A percentile compares a stretch with the other conserved stretches of the same genome.
These are phyloP conservation scores for Poliocrania exsul DNA, from an alignment of 2,797 vertebrate species.

Conservation along the genomic window DNA sequence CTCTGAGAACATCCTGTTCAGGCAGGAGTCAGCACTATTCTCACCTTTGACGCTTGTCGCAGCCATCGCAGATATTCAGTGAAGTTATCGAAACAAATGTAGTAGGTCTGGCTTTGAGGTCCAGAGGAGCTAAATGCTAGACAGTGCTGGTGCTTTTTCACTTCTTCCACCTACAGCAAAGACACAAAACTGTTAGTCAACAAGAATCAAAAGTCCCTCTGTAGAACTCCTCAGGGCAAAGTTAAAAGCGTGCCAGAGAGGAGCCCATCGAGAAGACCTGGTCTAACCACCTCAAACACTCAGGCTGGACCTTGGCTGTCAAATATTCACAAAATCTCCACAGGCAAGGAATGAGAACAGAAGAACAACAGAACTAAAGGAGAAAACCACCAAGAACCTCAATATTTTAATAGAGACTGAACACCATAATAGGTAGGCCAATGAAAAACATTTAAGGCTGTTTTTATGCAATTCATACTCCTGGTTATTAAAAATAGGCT, in stretches of 20 bases:
- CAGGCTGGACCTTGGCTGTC: neutral
- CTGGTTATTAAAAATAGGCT: slow-evolving; percentile 25
- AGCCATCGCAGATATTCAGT: slow-evolving; percentile 97
- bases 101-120: slow-evolving; percentile 97
- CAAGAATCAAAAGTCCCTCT: neutral
- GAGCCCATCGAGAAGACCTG: neutral
- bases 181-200: neutral
- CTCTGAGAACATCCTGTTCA: neutral
- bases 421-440: neutral
- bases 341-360: neutral
- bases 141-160: slow-evolving; percentile 97
- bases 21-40: neutral
- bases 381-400: neutral
- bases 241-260: neutral
- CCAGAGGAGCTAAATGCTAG: slow-evolving; percentile 97
- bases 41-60: slow-evolving; percentile 94
- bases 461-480: slow-evolving; percentile 20
- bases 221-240: neutral
- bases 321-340: neutral
- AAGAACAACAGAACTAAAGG: neutral
- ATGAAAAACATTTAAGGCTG: neutral
- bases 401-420: neutral
- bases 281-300: neutral
- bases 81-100: slow-evolving; percentile 96
- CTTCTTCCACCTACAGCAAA: slow-evolving; percentile 91